Percentiles rank a stretch among this genome's conserved stretches.
These are phyloP conservation scores for Drosophila putrida DNA, from an alignment of 2,888 invertebrate genomes.

Conservation along the genomic window DNA sequence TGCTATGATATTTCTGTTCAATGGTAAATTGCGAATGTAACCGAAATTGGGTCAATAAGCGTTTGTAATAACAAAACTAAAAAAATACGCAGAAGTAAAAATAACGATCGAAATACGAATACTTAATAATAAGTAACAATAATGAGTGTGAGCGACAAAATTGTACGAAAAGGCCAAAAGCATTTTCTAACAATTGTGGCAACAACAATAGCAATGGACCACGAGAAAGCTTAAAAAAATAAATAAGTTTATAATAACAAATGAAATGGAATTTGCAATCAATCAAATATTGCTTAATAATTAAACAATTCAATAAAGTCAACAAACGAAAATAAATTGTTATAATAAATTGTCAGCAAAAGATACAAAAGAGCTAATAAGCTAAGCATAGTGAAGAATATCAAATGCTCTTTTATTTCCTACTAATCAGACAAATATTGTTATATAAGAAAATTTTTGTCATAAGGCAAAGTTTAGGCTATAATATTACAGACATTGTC, in stretches of 20 bases:
- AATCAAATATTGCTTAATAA: constrained; percentile 79
- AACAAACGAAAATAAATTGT: constrained; percentile 67
- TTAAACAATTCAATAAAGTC: constrained; percentile 79
- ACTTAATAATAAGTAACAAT: constrained; percentile 65
- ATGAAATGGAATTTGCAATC: constrained; percentile 76
- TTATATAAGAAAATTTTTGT: too few species aligned
- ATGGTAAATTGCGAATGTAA: constrained; percentile 45
- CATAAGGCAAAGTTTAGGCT: too few species aligned
- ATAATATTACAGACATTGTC: too few species aligned
- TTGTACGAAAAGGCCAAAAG: constrained; percentile 46
- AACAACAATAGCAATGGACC: constrained; percentile 35
- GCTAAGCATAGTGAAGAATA: constrained; percentile 14
- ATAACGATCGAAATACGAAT: constrained; percentile 66
- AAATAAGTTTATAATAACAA: constrained; percentile 60
- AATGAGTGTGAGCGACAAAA: constrained; percentile 72
- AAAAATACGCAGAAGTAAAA: constrained; percentile 41
- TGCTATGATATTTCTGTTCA: constrained; percentile 37
- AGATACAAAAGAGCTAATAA: constrained; percentile 45
- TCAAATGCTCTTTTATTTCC: constrained; percentile 25
- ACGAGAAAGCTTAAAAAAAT: constrained; percentile 69
- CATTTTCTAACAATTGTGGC: constrained; percentile 58
- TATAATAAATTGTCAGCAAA: constrained; percentile 67
- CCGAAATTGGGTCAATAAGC: constrained; percentile 72
- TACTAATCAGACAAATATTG: too few species aligned
- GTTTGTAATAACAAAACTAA: constrained; percentile 61